phyloP scores from a whole-genome alignment of 2,797 vertebrate genomes.

The Oreortyx pictus region DNA sequence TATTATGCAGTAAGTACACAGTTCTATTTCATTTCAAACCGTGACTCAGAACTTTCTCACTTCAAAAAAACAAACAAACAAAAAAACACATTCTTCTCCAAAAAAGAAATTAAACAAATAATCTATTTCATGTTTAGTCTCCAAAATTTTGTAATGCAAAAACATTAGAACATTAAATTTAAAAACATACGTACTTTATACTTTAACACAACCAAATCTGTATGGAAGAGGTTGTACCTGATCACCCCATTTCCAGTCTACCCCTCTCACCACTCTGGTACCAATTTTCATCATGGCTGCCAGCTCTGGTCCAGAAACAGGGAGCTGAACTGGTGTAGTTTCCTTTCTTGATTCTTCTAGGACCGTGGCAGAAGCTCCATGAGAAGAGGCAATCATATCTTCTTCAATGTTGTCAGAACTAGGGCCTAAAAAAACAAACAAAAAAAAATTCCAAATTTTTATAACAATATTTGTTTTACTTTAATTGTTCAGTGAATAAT shows the following conservation, averaged over 20 bases:
- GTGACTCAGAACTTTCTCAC: not conserved
- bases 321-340: slow-evolving; percentile 87
- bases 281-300: slow-evolving; percentile 99
- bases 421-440: slow-evolving; percentile 82
- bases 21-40: not conserved
- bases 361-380: slow-evolving; percentile 93
- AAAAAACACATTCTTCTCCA: not conserved
- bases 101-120: not conserved
- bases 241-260: slow-evolving; percentile 99
- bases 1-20: not conserved
- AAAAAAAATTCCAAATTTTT: not conserved
- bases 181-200: not conserved
- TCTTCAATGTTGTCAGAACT: slow-evolving; percentile 92
- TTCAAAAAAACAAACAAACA: not conserved
- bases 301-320: slow-evolving; percentile 94
- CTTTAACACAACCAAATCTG: not conserved
- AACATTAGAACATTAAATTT: not conserved
- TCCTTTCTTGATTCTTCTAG: slow-evolving; percentile 97
- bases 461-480: rapidly evolving
- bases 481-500: not conserved
- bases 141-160: not conserved
- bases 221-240: slow-evolving; percentile 83
- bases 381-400: slow-evolving; percentile 84
- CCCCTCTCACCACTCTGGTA: slow-evolving; percentile 96
- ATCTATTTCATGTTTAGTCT: not conserved